Conservation (phyloP, 2,113 vertebrate genomes). For the Mungos mungo region DNA sequence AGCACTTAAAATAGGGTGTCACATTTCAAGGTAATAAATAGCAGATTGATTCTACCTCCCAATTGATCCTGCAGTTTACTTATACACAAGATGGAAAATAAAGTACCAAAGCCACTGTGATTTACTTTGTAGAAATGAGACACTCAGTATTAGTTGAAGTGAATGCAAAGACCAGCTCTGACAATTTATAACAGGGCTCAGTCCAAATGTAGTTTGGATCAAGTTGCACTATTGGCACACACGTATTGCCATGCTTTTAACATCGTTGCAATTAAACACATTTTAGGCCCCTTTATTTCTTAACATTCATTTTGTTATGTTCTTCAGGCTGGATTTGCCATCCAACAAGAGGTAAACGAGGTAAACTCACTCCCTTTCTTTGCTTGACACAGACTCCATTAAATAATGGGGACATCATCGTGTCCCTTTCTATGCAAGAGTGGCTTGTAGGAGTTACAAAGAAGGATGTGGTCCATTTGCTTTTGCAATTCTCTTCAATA, state of each 20-base stretch:
- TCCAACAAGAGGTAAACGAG: not conserved
- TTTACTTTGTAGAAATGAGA: slow-evolving; percentile 94
- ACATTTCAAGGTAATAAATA: slow-evolving; percentile 99
- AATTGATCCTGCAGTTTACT: slow-evolving; percentile 93
- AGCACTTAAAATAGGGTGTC: slow-evolving; percentile 96
- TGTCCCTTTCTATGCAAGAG: not conserved
- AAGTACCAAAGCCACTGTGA: slow-evolving; percentile 90
- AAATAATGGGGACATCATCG: not conserved
- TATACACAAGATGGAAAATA: slow-evolving; percentile 94
- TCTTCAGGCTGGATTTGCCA: slow-evolving; percentile 39
- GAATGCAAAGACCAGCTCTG: slow-evolving; percentile 85
- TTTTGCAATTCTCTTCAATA: not conserved
- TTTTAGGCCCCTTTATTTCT: slow-evolving; percentile 45
- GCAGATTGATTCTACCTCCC: slow-evolving; percentile 98
- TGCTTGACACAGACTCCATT: not conserved
- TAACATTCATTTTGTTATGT: not conserved
- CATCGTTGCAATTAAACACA: not conserved
- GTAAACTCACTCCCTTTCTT: not conserved
- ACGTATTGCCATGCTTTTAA: slow-evolving; percentile 4
- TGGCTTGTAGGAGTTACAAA: not conserved
- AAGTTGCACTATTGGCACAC: slow-evolving; percentile 74
- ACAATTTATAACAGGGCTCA: slow-evolving; percentile 89
- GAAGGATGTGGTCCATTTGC: not conserved
- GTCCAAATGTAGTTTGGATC: slow-evolving; percentile 80
- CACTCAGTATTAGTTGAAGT: slow-evolving; percentile 91